Base-by-base conservation (phyloP, 2,888 invertebrate genomes). In the Spodoptera littoralis region DNA sequence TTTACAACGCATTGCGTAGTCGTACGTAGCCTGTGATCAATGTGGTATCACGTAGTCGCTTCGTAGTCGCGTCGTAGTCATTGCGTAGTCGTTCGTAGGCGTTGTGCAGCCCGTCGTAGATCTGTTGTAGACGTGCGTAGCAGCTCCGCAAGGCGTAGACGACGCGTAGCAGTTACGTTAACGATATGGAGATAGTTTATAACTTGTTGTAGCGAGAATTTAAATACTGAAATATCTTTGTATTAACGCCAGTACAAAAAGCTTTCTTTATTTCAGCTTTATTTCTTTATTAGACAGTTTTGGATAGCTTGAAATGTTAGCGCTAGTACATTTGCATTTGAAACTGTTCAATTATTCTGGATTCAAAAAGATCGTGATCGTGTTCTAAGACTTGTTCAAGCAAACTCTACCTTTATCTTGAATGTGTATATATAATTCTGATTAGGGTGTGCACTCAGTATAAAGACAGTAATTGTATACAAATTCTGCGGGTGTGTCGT, bases 401-500 rank as follows among this genome's bases (percentile, higher is more conserved):
- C 12, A 22, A 47, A 47, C 36, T 22, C 12, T 47, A 27, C 27
- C 27, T 27, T 5, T 27, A 5, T 27, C 27, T 27, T 27, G 3
- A 27, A 27, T 24, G 47, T 13, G 43, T 11, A 11, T 4, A 22
- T 50, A 18, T 4, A 9, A 18, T 18, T 57, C 36, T 8, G 36
- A 36, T 45, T 27, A 46, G 13, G 27, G 41, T 48, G 43, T 57
- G 49, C 18, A 18, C 18, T 27, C 27, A 4, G 27, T 3, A 27
- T 27, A 27, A 0, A 11, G 9, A 42, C 42, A 46, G 46, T 53
- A 27, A 18, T 62, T 65, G 22, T 36, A 61, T 57, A 61, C 53
- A 57, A 66, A 53, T 52, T 62, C 22, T 30, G 61, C 64, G 68
- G 75, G 77, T 67, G 79, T 74, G 68, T 72, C 67, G 59, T 50